Conservation (phyloP, 2,888 invertebrate genomes). For the Antheraea assamensis region DNA sequence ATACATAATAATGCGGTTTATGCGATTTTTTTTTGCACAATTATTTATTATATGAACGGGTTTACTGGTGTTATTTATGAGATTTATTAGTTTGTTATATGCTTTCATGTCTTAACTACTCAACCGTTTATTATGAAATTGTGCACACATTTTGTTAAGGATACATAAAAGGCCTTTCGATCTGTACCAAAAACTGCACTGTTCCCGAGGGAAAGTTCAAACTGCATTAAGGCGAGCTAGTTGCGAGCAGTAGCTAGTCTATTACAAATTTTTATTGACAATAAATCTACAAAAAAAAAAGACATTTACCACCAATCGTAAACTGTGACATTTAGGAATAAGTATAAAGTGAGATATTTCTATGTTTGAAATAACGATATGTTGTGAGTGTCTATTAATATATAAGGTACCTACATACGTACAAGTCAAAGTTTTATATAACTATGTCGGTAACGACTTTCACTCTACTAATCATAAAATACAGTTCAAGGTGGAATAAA, state of each 20-base stretch:
- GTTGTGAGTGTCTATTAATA: background rate
- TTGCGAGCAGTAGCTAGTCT: too few species aligned
- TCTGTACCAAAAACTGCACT: too few species aligned
- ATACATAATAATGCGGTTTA: background rate
- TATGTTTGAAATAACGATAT: background rate
- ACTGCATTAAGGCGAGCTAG: too few species aligned
- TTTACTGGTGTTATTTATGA: background rate
- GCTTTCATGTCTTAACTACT: too few species aligned
- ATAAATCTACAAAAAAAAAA: too few species aligned
- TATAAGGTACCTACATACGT: background rate
- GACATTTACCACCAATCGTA: background rate
- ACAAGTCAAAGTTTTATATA: constrained; percentile 11
- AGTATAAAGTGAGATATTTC: background rate
- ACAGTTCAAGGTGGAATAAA: constrained; percentile 33
- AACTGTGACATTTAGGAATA: background rate
- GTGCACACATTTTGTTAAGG: too few species aligned
- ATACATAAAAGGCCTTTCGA: too few species aligned
- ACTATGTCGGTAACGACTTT: constrained; percentile 25
- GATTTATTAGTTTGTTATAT: background rate
- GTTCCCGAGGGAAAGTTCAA: too few species aligned
- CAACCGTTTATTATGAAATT: too few species aligned
- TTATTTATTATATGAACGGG: background rate
- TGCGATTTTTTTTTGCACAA: background rate
- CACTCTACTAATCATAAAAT: constrained; percentile 30
- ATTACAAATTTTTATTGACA: too few species aligned